Conservation (phyloP, 2,888 invertebrate genomes). For the Microctonus brassicae region DNA sequence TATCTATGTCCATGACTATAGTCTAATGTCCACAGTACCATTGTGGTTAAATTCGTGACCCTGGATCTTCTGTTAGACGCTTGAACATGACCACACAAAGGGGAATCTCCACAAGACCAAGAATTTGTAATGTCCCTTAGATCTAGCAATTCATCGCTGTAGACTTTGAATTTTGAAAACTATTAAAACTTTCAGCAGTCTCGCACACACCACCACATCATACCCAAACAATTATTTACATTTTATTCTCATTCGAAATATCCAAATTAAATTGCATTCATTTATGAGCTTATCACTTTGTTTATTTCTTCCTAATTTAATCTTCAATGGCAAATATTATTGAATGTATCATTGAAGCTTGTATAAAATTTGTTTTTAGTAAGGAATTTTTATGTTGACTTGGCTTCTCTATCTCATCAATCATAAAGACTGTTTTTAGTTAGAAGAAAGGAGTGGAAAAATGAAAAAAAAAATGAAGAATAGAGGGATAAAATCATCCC, state of each 20-base stretch:
- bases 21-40: neutral
- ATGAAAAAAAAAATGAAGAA: neutral
- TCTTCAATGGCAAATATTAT: too few species aligned
- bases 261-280: neutral
- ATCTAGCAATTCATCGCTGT: neutral
- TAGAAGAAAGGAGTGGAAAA: neutral
- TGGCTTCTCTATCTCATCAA: neutral
- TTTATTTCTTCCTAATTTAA: neutral
- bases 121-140: neutral
- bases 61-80: neutral
- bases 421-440: neutral
- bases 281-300: neutral
- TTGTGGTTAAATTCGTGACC: neutral
- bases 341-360: too few species aligned
- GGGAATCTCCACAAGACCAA: neutral
- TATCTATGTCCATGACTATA: neutral
- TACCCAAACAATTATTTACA: neutral
- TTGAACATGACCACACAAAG: neutral
- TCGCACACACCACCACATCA: neutral
- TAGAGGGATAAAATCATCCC: neutral
- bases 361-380: neutral
- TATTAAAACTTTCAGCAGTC: neutral
- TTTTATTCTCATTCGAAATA: neutral
- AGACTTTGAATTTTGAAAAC: neutral
- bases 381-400: neutral